Percentiles rank a stretch among this genome's conserved stretches.
Evolutionary conservation across 2,113 vertebrate species (phyloP).

Genomic region (Pogonocichla stellata): DNA sequence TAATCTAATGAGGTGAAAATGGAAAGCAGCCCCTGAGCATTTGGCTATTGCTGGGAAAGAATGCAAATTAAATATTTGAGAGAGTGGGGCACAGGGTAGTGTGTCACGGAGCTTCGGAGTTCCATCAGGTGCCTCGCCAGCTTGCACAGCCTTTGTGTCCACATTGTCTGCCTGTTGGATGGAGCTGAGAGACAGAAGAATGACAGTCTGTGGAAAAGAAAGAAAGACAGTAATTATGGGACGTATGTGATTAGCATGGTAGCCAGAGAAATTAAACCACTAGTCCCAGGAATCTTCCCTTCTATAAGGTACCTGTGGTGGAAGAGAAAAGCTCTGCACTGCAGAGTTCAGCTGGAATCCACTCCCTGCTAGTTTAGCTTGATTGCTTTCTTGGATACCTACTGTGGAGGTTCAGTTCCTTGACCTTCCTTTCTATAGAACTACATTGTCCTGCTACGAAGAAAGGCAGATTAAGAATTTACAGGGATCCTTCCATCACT

Average conservation of each 20-base stretch:
- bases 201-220: slow-evolving; percentile 79
- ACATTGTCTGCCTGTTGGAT: slow-evolving; percentile 74
- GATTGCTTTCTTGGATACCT: slow-evolving; percentile 91
- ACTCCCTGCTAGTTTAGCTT: slow-evolving; percentile 87
- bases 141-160: slow-evolving; percentile 74
- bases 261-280: slow-evolving; percentile 93
- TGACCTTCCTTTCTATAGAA: slow-evolving; percentile 84
- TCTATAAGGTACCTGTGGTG: slow-evolving; percentile 82
- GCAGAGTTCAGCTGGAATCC: slow-evolving; percentile 83
- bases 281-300: slow-evolving; percentile 87
- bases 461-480: slow-evolving; percentile 90
- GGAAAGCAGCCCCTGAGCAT: slow-evolving; percentile 67
- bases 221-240: slow-evolving; percentile 83
- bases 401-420: slow-evolving; percentile 82
- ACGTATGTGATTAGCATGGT: slow-evolving; percentile 89
- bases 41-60: slow-evolving; percentile 77
- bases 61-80: slow-evolving; percentile 78
- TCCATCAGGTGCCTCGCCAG: slow-evolving; percentile 79
- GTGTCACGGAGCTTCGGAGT: slow-evolving; percentile 29
- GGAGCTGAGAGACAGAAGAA: slow-evolving; percentile 78
- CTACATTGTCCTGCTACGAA: slow-evolving; percentile 80
- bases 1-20: slow-evolving; percentile 73
- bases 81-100: slow-evolving; percentile 12
- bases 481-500: slow-evolving; percentile 86
- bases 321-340: slow-evolving; percentile 82